Evolutionary conservation across 2,797 vertebrate genomes (phyloP), one percentile per base, ranked within the genome.

Genomic region (Lagocephalus sceleratus): DNA sequence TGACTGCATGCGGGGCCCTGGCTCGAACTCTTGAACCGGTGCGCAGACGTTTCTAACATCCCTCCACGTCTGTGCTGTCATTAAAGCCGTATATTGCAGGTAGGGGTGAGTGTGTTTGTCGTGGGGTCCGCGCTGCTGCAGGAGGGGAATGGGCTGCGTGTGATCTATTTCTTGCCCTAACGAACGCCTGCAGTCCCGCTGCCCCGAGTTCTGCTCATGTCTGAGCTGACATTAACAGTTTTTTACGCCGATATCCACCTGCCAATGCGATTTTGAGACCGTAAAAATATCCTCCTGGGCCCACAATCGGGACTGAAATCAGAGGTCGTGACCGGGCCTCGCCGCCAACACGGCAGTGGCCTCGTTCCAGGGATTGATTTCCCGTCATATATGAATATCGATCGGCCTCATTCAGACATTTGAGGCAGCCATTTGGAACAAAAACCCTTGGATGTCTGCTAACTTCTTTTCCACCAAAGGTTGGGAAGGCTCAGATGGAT

Each of bases 351-450:
- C 52, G 73, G 61, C 60, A 17, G 47, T 84, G 82, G 71, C 81
- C 76, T 84, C 76, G 69, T 85, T 85, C 70, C 76, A 79, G 65
- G 55, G 56, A 87, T 85, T 79, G 83, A 85, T 85, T 83, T 64
- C 78, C 70, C 76, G 81, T 83, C 74, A 79, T 75, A 11, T 29
- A 68, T 74, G 57, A 69, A 71, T 85, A 88, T 85, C 76, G 83
- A 88, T 82, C 79, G 79, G 76, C 68, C 79, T 73, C 75, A 68
- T 86, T 87, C 77, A 63, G 73, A 70, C 57, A 71, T 80, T 82
- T 81, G 62, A 82, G 75, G 71, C 79, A 76, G 71, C 65, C 76
- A 78, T 81, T 72, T 80, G 70, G 73, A 76, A 77, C 60, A 48
- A 42, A 40, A 69, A 40, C 66, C 73, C 61, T 60, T 60, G 69